Conservation (phyloP, 1,140 invertebrate genomes). For the Heliconius nattereri region DNA sequence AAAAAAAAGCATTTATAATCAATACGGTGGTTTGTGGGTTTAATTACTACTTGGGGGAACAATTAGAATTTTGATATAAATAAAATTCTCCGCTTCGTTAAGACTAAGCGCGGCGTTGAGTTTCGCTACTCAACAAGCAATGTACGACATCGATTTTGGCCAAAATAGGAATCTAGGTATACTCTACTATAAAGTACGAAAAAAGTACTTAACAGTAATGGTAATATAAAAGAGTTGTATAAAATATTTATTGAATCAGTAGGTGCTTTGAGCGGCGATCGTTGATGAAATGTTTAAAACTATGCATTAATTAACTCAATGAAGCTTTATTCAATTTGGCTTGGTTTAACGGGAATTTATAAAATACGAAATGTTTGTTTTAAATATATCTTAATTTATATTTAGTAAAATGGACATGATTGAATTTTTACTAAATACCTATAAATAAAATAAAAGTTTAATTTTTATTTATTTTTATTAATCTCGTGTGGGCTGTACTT, state of each 20-base stretch:
- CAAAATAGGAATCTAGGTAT: neutral
- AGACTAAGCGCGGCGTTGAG: too few species aligned
- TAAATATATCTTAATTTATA: neutral
- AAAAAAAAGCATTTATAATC: too few species aligned
- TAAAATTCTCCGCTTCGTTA: too few species aligned
- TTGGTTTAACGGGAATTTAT: neutral
- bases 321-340: neutral
- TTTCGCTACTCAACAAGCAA: too few species aligned
- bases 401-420: too few species aligned
- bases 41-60: too few species aligned
- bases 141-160: neutral
- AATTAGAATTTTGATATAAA: too few species aligned
- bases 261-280: neutral
- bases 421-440: too few species aligned
- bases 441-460: too few species aligned
- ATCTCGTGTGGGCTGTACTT: too few species aligned
- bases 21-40: too few species aligned
- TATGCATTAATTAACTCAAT: constrained; percentile 1
- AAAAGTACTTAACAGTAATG: neutral
- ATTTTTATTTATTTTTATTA: too few species aligned
- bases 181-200: neutral
- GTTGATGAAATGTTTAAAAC: constrained; percentile 10
- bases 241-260: neutral
- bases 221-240: neutral
- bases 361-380: neutral